Base-by-base conservation (phyloP, 2,113 vertebrate species). In the Lasiurus cinereus region DNA sequence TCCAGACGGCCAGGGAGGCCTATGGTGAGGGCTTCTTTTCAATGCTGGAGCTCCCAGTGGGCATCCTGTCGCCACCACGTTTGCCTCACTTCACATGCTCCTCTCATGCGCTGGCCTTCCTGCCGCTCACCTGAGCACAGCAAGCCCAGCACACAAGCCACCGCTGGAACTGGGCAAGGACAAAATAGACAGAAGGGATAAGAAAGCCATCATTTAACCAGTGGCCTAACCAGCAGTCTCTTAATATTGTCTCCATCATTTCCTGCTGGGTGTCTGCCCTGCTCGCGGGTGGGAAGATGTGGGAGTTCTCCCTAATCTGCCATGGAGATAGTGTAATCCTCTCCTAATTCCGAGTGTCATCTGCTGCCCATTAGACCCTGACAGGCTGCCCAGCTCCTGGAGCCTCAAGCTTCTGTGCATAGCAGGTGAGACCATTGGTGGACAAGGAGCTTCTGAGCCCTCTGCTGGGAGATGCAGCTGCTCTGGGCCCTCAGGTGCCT, bases 341-440 rank as follows among this genome's bases (percentile, higher is more conserved):
- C 64, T 69, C 21, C 79, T 84, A 69, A 93, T 96, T 86, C 90
- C 66, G 27, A 78, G 72, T 7, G 1, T 88, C 92, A 56, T 82
- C 88, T 93, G 87, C 59, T 67, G 33, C 48, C 62, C 80, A 67
- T 92, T 89, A 94, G 87, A 56, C 77, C 70, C 92, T 48, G 36
- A 21, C n/a, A 39, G 29, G 48, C 82, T 54, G 31, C 82, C 88
- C 88, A 54, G 48, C 86, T 85, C 33, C 59, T 90, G 62, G 66
- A 89, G 56, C 52, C 86, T 79, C 79, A 76, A 52, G 77, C 36
- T 56, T 46, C 78, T 74, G 24, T 50, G 70, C 15, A 6, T 24
- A 12, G 59, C 48, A 59, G 67, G 18, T 31, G 22, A 48, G 67
- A n/a, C 15, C 7, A 52, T 29, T 10, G 46, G 36, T 29, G 76